phyloP scores from a whole-genome alignment of 2,113 vertebrate species.

The Emydura subglobosa region DNA sequence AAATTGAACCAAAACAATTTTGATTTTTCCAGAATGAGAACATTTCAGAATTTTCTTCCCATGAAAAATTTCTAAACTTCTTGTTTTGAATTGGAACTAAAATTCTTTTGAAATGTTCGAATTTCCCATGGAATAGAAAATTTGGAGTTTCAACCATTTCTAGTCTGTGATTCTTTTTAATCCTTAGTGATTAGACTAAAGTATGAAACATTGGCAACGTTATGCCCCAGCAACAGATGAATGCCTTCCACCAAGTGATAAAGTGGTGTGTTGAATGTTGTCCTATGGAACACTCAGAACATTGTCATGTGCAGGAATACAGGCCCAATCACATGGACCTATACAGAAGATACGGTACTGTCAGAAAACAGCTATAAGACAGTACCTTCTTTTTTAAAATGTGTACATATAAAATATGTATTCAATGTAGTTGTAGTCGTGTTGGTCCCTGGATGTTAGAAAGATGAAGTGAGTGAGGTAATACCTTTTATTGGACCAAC shows the following conservation, averaged over 20 bases:
- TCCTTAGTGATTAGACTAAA: neutral
- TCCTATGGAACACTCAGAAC: neutral
- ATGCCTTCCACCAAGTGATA: neutral
- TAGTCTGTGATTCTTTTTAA: neutral
- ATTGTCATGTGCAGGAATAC: constrained; percentile 73
- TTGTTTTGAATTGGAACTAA: too few relatives aligned
- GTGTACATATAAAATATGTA: neutral
- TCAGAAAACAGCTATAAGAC: neutral
- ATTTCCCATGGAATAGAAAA: too few relatives aligned
- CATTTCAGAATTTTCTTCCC: too few relatives aligned
- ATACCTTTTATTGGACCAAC: neutral
- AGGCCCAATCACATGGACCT: neutral
- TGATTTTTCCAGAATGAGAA: too few relatives aligned
- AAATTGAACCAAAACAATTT: too few relatives aligned
- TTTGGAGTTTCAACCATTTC: too few relatives aligned
- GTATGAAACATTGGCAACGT: neutral
- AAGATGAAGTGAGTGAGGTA: neutral
- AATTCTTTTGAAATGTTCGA: too few relatives aligned
- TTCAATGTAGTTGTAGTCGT: neutral
- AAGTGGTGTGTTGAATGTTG: neutral
- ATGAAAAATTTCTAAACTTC: too few relatives aligned
- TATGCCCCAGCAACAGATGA: neutral
- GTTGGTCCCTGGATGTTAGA: neutral
- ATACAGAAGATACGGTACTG: neutral
- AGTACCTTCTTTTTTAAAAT: neutral